Conservation (phyloP, 2,113 vertebrate species). For the Danio rerio region DNA sequence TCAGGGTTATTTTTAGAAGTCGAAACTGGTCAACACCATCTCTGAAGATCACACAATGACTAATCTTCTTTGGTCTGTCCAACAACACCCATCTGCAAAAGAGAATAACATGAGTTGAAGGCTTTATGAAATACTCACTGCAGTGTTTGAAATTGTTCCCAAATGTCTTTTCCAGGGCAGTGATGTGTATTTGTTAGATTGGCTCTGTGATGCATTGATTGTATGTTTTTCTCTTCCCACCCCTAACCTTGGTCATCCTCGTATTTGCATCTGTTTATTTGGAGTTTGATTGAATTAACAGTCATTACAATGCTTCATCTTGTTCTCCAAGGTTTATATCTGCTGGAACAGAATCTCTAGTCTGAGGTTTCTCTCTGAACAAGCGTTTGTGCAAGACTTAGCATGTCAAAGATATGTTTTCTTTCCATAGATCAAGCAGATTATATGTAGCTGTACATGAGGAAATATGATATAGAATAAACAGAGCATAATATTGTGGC, state of each 20-base stretch:
- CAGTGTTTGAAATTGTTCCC: not conserved
- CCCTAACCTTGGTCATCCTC: not conserved
- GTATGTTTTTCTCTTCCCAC: not conserved
- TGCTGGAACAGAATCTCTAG: not conserved
- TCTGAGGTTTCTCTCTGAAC: not conserved
- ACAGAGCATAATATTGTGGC: not conserved
- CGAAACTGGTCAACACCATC: constrained; percentile 9
- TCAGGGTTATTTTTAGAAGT: constrained; percentile 17
- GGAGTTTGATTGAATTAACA: constrained; percentile 4
- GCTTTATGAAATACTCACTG: not conserved
- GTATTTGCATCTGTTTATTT: constrained; percentile 25
- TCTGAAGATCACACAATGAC: constrained; percentile 24
- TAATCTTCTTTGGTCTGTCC: constrained; percentile 39
- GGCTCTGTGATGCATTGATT: constrained; percentile 8
- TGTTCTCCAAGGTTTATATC: not conserved
- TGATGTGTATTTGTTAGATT: not conserved
- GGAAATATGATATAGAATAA: not conserved
- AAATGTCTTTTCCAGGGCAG: not conserved
- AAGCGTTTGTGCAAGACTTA: not conserved
- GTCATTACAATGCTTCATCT: not conserved
- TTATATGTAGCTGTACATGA: not conserved
- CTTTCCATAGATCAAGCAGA: not conserved
- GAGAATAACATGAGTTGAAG: not conserved
- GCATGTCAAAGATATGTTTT: not conserved
- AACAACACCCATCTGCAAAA: constrained; percentile 58